Evolutionary conservation across 2,113 vertebrate species (phyloP), one percentile per base, ranked within the genome.

Genomic region (Aleadryas rufinucha): DNA sequence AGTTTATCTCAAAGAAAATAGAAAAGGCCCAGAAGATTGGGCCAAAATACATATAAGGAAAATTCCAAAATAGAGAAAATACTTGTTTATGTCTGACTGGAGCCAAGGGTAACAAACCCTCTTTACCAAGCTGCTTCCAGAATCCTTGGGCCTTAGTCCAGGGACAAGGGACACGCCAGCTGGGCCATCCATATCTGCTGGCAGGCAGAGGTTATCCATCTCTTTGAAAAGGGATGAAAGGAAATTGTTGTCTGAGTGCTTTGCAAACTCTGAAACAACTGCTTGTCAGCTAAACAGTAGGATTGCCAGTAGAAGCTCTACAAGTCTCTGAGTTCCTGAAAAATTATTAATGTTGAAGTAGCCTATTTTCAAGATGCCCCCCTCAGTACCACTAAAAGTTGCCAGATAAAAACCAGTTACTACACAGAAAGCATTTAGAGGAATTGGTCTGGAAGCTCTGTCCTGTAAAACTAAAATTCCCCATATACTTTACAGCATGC

Each of bases 151-250:
- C 42, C 45, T 81, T 79, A 85, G 69, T 84, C 95, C 89, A 59
- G 69, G 82, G 92, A 63, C 26, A 35, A 77, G 70, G 76, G 91
- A 94, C 93, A 97, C 7, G 18, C 92, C 94, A 97, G 80, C n/a
- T 39, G 79, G 66, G 57, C 85, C 92, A 96, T 90, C 84, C 88
- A 87, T 83, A 78, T 72, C 66, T 83, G 92, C 66, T 24, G 7
- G 50, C 19, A 79, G 63, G 76, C 54, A 94, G 72, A 84, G 90
- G 68, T 96, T 96, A 95, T 68, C 72, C 56, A 87, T 61, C 77
- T 68, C 44, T 85, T 68, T 84, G 70, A 92, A 85, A 74, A 72
- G 72, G 33, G 54, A 78, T 53, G 50, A 93, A 93, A 92, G 74
- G 59, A 77, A 68, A 76, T 74, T 85, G 75, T 63, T 24, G 17